Percentiles rank a stretch among this genome's conserved stretches.
Evolutionary conservation across 2,797 vertebrate species (phyloP).

Genomic region (Hephaestus fuliginosus): DNA sequence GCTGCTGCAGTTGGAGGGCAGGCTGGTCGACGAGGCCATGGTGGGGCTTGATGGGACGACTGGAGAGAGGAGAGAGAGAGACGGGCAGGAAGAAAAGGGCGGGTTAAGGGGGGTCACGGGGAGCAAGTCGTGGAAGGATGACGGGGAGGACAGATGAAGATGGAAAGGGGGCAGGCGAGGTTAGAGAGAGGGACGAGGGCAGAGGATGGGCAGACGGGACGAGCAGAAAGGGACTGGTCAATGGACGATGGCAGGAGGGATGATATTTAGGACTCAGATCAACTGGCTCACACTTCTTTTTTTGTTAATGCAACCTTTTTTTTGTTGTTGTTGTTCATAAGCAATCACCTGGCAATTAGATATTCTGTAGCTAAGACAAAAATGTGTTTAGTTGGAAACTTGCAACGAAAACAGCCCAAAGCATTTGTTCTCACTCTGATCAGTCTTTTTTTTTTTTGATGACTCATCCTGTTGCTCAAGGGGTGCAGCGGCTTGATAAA

Average conservation of each 20-base stretch:
- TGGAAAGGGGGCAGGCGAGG: constrained; percentile 70
- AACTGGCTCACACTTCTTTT: constrained; percentile 57
- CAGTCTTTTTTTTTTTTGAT: constrained; percentile 63
- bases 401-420: constrained; percentile 46
- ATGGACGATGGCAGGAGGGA: constrained; percentile 80
- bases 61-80: constrained; percentile 71
- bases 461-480: constrained; percentile 60
- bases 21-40: constrained; percentile 98
- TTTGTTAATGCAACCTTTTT: constrained; percentile 27
- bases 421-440: constrained; percentile 36
- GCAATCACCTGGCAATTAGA: constrained; percentile 44
- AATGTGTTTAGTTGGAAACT: constrained; percentile 59
- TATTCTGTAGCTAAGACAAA: constrained; percentile 58
- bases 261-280: constrained; percentile 77
- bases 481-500: constrained; percentile 41
- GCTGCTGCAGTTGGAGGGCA: constrained; percentile 99
- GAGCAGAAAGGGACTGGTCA: constrained; percentile 85
- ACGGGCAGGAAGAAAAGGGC: constrained; percentile 48
- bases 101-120: constrained; percentile 77
- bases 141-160: constrained; percentile 73
- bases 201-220: constrained; percentile 80
- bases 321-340: constrained; percentile 28
- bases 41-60: constrained; percentile 99
- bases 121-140: constrained; percentile 85
- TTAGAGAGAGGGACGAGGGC: constrained; percentile 81